Evolutionary conservation across 2,888 invertebrate genomes (phyloP).

Genomic region (Galerucella nymphaeae): DNA sequence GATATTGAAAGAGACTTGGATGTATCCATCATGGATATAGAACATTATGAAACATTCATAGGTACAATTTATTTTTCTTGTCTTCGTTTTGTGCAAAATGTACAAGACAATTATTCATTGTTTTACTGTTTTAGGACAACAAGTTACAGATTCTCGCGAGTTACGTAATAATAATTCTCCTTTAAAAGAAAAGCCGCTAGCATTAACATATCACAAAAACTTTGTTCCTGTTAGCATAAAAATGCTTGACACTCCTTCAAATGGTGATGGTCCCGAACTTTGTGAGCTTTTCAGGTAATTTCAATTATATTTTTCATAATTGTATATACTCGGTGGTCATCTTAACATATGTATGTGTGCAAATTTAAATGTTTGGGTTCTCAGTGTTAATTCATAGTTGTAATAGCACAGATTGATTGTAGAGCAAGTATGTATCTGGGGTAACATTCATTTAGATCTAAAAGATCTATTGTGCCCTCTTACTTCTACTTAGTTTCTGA

Average conservation of each 20-base stretch:
- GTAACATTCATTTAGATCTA: too few species aligned
- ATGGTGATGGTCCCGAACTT: slow-evolving; percentile 66
- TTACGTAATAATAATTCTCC: slow-evolving; percentile 14
- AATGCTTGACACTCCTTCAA: slow-evolving; percentile 40
- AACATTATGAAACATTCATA: slow-evolving; percentile 76
- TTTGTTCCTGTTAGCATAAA: slow-evolving; percentile 47
- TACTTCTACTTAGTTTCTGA: too few species aligned
- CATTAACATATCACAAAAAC: slow-evolving; percentile 46
- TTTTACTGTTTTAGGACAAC: neutral
- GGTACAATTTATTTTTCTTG: slow-evolving; percentile 15
- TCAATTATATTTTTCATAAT: neutral
- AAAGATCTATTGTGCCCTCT: too few species aligned
- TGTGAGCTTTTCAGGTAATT: slow-evolving; percentile 54
- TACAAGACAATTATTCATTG: too few species aligned
- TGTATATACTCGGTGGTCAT: too few species aligned
- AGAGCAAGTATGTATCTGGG: too few species aligned
- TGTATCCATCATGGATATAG: slow-evolving; percentile 75
- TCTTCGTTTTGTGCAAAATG: too few species aligned
- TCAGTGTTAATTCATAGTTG: too few species aligned
- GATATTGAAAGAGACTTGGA: slow-evolving; percentile 74
- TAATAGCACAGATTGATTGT: too few species aligned
- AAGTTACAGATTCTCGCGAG: slow-evolving; percentile 2
- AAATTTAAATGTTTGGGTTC: too few species aligned
- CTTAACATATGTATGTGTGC: too few species aligned
- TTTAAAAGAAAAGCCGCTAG: slow-evolving; percentile 16